These are phyloP conservation scores for Pelecanus crispus DNA, from an alignment of 2,113 vertebrate species.

Conservation along the genomic window DNA sequence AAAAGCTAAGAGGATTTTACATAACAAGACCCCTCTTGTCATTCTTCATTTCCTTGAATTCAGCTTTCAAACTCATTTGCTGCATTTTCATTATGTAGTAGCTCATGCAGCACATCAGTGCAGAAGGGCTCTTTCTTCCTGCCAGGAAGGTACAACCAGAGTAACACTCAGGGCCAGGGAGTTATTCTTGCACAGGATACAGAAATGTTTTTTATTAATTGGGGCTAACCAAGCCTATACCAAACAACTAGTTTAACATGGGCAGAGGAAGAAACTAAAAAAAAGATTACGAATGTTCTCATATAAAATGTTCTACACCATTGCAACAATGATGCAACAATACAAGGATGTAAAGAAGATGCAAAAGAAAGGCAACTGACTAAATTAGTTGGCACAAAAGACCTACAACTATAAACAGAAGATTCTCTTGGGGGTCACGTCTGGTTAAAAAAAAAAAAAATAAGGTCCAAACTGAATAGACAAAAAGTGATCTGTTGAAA, in stretches of 20 bases:
- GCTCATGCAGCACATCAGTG: not conserved
- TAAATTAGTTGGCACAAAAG: not conserved
- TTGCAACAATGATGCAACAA: not conserved
- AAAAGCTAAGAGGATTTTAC: not conserved
- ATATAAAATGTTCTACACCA: not conserved
- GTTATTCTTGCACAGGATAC: not conserved
- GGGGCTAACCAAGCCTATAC: not conserved
- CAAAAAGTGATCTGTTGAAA: not conserved
- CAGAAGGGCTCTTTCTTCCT: not conserved
- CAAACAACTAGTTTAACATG: not conserved
- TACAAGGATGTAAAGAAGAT: accelerated
- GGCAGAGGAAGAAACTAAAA: not conserved
- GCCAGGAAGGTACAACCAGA: not conserved
- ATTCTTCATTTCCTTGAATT: not conserved
- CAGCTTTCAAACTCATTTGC: not conserved
- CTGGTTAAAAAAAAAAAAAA: not conserved
- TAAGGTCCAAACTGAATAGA: not conserved
- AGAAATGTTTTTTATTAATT: not conserved
- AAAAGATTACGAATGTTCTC: not conserved
- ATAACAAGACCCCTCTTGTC: not conserved
- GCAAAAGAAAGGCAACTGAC: not conserved
- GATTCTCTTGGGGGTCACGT: not conserved
- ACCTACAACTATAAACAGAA: not conserved
- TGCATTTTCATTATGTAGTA: not conserved
- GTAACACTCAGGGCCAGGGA: not conserved